A percentile compares a stretch with the other conserved stretches of the same genome.
Evolutionary conservation across 2,113 vertebrate genomes (phyloP).

Genomic region (Oxyruncus cristatus): DNA sequence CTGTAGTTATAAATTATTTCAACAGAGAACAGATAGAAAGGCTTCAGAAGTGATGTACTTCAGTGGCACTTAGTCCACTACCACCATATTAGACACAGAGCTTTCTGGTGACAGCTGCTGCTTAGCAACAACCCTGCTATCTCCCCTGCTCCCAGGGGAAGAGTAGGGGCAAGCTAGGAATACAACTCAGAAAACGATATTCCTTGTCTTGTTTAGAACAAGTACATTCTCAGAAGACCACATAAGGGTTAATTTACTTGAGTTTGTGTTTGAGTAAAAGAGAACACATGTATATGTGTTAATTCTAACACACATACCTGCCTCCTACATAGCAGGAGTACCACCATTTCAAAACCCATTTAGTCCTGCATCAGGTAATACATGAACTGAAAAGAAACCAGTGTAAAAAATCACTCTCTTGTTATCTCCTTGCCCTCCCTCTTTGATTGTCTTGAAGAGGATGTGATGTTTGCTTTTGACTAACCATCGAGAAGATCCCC

Average conservation of each 20-base stretch:
- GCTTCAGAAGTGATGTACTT: neutral
- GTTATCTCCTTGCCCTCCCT: neutral
- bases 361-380: neutral
- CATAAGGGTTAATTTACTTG: neutral
- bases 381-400: neutral
- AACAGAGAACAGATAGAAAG: neutral
- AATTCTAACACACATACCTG: neutral
- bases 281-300: rapidly evolving
- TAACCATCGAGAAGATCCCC: neutral
- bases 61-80: neutral
- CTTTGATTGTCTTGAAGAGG: neutral
- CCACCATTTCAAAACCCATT: neutral
- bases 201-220: neutral
- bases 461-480: neutral
- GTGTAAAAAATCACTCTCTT: neutral
- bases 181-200: neutral
- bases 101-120: neutral
- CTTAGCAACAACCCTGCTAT: neutral
- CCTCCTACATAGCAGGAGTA: neutral
- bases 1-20: neutral
- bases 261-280: neutral
- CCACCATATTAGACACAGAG: neutral
- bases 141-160: neutral
- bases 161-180: neutral
- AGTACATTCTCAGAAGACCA: neutral